These are phyloP conservation scores for Hirundichthys speculiger DNA, from an alignment of 2,113 vertebrate genomes.

Conservation along the genomic window DNA sequence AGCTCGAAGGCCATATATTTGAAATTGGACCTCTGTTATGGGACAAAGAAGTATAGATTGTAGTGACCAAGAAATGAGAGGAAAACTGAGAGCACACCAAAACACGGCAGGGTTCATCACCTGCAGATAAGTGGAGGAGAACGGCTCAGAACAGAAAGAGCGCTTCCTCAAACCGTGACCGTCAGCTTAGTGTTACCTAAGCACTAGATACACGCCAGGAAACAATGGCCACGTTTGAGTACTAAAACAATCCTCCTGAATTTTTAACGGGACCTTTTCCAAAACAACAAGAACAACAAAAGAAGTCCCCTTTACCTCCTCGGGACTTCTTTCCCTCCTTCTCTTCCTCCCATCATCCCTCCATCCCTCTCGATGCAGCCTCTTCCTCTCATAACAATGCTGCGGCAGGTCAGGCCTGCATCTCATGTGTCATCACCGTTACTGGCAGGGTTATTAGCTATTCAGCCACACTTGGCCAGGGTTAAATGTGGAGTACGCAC, in stretches of 20 bases:
- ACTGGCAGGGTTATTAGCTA: constrained; percentile 30
- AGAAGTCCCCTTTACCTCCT: constrained; percentile 58
- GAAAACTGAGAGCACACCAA: not conserved
- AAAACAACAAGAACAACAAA: constrained; percentile 43
- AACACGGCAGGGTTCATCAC: not conserved
- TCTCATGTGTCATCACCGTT: constrained; percentile 66
- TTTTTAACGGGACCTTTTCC: constrained; percentile 67
- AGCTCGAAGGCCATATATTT: no score
- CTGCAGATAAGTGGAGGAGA: constrained; percentile 9
- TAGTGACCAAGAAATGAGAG: not conserved
- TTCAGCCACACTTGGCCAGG: constrained; percentile 6
- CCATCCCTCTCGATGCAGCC: constrained; percentile 1
- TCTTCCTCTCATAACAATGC: constrained; percentile 24
- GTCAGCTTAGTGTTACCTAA: constrained; percentile 75
- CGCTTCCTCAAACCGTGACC: constrained; percentile 57
- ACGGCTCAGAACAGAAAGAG: constrained; percentile 19
- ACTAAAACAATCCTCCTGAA: constrained; percentile 67
- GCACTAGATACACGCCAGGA: constrained; percentile 72
- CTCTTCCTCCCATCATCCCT: constrained; percentile 25
- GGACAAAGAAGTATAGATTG: no score
- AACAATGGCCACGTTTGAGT: constrained; percentile 71
- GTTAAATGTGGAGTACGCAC: constrained; percentile 5
- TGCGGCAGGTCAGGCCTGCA: constrained; percentile 37
- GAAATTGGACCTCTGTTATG: no score
- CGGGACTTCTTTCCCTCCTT: constrained; percentile 35